Evolutionary conservation across 2,888 invertebrate genomes (phyloP), one percentile per base, ranked within the genome.

Genomic region (Unio delphinus): DNA sequence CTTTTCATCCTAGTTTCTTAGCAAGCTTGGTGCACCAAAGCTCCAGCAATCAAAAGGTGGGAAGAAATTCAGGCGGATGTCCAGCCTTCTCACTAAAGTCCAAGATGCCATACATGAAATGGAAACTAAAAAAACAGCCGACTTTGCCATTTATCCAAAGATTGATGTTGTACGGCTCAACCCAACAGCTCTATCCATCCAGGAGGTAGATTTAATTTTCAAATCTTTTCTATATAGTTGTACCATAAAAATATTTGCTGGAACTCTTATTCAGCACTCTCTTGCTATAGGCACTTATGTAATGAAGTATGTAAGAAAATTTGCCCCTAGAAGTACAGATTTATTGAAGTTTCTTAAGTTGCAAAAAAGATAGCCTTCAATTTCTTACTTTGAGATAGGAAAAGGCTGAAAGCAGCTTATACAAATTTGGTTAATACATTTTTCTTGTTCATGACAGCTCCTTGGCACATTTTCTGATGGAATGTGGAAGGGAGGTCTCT

Each of bases 141-240:
- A 85, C 55, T 74, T 78, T 61, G 83, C 83, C 30, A 79, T 81
- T 70, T 86, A 81, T 69, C 88, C 88, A 15, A 88, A 87, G 67
- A 83, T 89, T 64, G 84, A 87, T 70, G 70, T 87, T 20, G 80
- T 85, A n/a, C 75, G 80, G n/a, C 67, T 89, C 18, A 82, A 82
- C 67, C 87, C 88, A 11, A 85, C 85, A n/a, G 83, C 85, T 6
- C 74, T 87, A 69, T 77, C 82, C 1, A 80, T 83, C 63, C 75
- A 82, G 62, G 86, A 89, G 85, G 89, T 88, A 79, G 55, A 75
- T 64, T 26, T 18, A 26, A 34, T 6, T 71, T 45, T 34, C 15
- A 30, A 34, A 28, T 18, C 3, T n/a, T 45, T 45, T n/a, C 5
- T 8, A 1, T 45, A 30, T 11, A 64, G n/a, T 11, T 20, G 34